phyloP scores from a whole-genome alignment of 2,113 vertebrate genomes.

The Pandion haliaetus region DNA sequence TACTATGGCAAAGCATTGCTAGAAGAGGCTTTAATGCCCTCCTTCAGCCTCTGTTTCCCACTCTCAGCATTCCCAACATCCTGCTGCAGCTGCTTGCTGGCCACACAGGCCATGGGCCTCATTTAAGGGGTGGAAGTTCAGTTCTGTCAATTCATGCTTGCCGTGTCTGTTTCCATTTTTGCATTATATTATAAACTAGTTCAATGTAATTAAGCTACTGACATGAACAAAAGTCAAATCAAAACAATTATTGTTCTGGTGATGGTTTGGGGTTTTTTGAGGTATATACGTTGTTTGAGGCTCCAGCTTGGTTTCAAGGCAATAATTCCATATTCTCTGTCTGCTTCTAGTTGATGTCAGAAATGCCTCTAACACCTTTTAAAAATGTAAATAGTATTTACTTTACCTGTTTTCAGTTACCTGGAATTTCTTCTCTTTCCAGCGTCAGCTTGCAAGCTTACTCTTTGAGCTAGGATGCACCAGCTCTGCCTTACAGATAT shows the following conservation, averaged over 20 bases:
- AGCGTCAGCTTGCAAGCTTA: constrained; percentile 89
- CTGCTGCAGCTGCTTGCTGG: not conserved
- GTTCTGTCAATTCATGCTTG: not conserved
- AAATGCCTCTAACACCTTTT: not conserved
- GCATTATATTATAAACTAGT: not conserved
- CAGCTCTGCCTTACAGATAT: constrained; percentile 90
- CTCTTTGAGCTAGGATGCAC: constrained; percentile 91
- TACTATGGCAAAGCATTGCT: not conserved
- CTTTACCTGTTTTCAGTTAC: not conserved
- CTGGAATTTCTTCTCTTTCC: constrained; percentile 37
- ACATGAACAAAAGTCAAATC: not conserved
- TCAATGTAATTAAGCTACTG: not conserved
- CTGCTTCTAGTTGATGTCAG: not conserved
- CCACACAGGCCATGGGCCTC: fast-evolving
- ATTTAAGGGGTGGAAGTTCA: not conserved
- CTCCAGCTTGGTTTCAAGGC: not conserved
- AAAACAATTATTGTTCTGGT: not conserved
- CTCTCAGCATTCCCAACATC: not conserved
- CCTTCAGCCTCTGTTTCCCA: not conserved
- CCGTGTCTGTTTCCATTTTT: not conserved
- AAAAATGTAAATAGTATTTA: not conserved
- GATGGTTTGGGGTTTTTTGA: not conserved
- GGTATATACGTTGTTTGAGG: not conserved
- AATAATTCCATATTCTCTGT: not conserved
- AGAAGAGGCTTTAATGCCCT: not conserved